phyloP scores from a whole-genome alignment of 1,140 invertebrate genomes.

The Contarinia nasturtii region DNA sequence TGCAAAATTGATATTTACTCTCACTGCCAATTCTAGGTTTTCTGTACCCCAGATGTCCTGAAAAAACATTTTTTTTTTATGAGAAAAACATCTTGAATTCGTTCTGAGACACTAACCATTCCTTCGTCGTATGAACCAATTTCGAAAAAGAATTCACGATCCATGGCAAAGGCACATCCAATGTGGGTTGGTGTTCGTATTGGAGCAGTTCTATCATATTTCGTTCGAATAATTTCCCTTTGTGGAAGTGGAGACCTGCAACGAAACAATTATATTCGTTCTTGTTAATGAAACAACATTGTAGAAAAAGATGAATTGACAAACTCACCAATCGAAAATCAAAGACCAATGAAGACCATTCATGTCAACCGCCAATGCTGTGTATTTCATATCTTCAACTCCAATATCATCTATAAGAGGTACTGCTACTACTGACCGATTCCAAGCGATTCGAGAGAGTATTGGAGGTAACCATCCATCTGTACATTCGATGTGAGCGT shows the following conservation, averaged over 20 bases:
- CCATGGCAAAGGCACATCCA: too few relatives aligned
- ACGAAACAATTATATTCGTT: neutral
- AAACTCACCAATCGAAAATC: conserved; percentile 96
- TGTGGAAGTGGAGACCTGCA: conserved; percentile 87
- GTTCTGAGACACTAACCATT: too few relatives aligned
- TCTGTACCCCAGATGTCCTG: conserved; percentile 99
- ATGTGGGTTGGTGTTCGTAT: conserved; percentile 79
- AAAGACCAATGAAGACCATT: conserved; percentile 96
- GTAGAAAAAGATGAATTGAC: too few relatives aligned
- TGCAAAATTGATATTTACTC: conserved; percentile 74
- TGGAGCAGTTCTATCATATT: conserved; percentile 75
- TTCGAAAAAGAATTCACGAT: too few relatives aligned
- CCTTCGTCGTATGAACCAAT: too few relatives aligned
- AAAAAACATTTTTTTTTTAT: conserved; percentile 85
- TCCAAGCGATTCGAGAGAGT: conserved; percentile 38
- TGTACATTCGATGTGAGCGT: conserved; percentile 68
- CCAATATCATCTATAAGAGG: conserved; percentile 76
- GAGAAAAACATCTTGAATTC: too few relatives aligned
- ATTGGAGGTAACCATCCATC: conserved; percentile 60
- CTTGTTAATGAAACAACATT: neutral
- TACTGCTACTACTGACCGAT: conserved; percentile 45
- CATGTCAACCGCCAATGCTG: conserved; percentile 72
- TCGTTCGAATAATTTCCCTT: conserved; percentile 77
- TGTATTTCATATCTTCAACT: conserved; percentile 81
- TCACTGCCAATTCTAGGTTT: conserved; percentile 97